phyloP scores from a whole-genome alignment of 2,113 vertebrate species.

The Coreoperca whiteheadi region DNA sequence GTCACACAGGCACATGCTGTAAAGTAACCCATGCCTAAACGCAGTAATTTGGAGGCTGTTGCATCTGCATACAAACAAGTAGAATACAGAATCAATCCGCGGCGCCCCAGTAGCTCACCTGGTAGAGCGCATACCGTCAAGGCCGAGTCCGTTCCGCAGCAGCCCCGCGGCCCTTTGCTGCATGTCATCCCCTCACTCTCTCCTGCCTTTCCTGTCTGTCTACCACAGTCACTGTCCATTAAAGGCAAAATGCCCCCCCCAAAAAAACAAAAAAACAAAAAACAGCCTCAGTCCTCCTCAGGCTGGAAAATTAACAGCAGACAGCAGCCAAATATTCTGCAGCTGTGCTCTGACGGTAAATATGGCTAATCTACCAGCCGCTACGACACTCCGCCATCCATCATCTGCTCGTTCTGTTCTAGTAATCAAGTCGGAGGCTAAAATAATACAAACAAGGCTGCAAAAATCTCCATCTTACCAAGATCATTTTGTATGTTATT shows the following conservation, averaged over 20 bases:
- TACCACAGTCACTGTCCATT: too few species aligned
- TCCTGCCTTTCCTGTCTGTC: too few species aligned
- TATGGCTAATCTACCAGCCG: background rate
- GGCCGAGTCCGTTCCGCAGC: too few species aligned
- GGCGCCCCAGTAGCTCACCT: too few species aligned
- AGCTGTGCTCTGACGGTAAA: slow-evolving; percentile 46
- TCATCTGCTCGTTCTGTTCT: slow-evolving; percentile 26
- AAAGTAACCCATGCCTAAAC: slow-evolving; percentile 10
- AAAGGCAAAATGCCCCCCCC: too few species aligned
- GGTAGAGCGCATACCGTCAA: too few species aligned
- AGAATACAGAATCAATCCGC: background rate
- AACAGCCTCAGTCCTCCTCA: background rate
- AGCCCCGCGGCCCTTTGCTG: too few species aligned
- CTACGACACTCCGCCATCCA: background rate
- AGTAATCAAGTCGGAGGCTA: slow-evolving; percentile 17
- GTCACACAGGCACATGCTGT: background rate
- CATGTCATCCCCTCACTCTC: too few species aligned
- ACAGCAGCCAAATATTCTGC: slow-evolving; percentile 14
- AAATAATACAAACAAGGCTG: background rate
- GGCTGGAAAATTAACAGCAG: slow-evolving; percentile 4
- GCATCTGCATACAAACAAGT: slow-evolving; percentile 14
- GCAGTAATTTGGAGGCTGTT: background rate
- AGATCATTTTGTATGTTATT: background rate
- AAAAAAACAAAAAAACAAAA: too few species aligned
- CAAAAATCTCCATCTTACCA: background rate